Conservation (phyloP, 2,888 invertebrate genomes). For the Philonicus albiceps region DNA sequence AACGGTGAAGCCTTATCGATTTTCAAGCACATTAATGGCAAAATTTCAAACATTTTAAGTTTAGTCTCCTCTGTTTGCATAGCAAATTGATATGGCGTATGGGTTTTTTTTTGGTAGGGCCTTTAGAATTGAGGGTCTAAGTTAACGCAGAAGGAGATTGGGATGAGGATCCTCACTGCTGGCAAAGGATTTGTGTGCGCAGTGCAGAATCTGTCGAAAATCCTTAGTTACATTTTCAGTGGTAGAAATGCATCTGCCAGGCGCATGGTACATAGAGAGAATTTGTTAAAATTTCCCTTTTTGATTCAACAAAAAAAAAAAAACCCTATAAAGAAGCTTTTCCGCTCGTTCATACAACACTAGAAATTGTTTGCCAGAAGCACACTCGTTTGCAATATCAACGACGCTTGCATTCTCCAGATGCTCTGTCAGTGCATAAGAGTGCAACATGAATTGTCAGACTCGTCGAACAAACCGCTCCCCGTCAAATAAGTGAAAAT, state of each 20-base stretch:
- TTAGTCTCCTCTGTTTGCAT: not conserved
- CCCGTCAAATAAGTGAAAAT: not conserved
- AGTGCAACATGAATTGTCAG: not conserved
- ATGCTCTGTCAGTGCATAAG: not conserved
- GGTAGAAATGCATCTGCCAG: not conserved
- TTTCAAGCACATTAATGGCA: slow-evolving; percentile 19
- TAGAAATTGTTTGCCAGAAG: slow-evolving; percentile 23
- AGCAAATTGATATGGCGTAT: slow-evolving; percentile 23
- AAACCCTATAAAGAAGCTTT: slow-evolving; percentile 16
- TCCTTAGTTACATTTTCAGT: not conserved
- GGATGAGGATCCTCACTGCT: not conserved
- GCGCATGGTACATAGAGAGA: not conserved
- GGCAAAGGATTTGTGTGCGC: not conserved
- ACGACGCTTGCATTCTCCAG: not conserved
- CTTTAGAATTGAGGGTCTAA: not conserved
- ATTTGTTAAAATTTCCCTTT: slow-evolving; percentile 7
- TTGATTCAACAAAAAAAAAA: not conserved
- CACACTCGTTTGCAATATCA: slow-evolving; percentile 7
- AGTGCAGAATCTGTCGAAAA: not conserved
- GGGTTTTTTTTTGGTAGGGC: not conserved
- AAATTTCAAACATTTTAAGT: slow-evolving; percentile 21
- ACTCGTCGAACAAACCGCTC: not conserved
- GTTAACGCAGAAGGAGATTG: not conserved
- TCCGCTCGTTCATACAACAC: not conserved
- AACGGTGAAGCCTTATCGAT: not conserved